Base-by-base conservation (phyloP, 2,797 vertebrate genomes). In the Sus cebifrons region DNA sequence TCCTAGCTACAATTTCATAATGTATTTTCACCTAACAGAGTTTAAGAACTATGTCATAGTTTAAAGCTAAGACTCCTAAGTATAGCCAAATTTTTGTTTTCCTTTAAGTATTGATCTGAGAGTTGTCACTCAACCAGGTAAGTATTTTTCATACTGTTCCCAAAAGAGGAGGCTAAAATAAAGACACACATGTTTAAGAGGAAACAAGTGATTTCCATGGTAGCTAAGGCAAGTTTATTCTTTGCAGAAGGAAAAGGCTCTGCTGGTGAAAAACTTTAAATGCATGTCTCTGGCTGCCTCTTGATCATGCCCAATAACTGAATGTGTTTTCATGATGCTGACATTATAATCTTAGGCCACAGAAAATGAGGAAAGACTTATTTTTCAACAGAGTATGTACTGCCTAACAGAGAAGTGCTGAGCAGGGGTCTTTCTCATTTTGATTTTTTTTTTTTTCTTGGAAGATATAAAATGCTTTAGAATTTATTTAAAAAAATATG, bases 401-500 rank as follows among this genome's bases (percentile, higher is more conserved):
- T 85, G 25, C 58, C 25, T 81, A 89, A 71, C 10, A 60, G 74
- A 87, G 75, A 93, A 96, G 84, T 95, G 62, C n/a, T 70, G 21
- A 97, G 52, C 62, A 85, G 71, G 49, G 40, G n/a, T 81, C 71
- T 64, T 97, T 93, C 64, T 93, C 58, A 79, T 96, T 96, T 94
- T 52, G 18, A 91, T 54, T 67, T 62, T 73, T 87, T 70, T 70
- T 32, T 32, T 60, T 52, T 44, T 44, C 71, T 52, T 89, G 58
- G 79, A 94, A 94, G 56, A 36, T 52, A 90, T 17, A 95, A 93
- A 89, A 73, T 92, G 65, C 52, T 94, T 96, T 95, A 77, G 91
- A 94, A 89, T 86, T 93, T 96, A 86, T 95, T 96, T 6, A 54
- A 49, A 84, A 86, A 75, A 78, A 44, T 18, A 44, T 49, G n/a